Percentiles rank a stretch among this genome's conserved stretches.
These are phyloP conservation scores for Spondyliosoma cantharus DNA, from an alignment of 2,797 vertebrate species.

Conservation along the genomic window DNA sequence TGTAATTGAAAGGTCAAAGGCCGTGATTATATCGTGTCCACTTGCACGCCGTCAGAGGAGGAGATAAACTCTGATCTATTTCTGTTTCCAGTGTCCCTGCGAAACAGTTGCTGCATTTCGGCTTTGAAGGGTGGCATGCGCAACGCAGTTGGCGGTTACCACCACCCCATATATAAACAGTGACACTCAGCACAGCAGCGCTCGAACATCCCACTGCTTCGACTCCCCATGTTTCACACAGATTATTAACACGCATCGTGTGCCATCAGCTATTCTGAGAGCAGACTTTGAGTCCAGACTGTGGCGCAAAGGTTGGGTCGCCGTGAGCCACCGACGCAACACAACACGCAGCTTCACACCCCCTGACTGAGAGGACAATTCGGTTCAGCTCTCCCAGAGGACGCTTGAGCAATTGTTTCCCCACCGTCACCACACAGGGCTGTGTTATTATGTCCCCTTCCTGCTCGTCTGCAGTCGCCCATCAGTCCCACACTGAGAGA, in stretches of 20 bases:
- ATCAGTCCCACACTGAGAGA: neutral
- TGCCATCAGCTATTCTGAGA: slow-evolving; percentile 72
- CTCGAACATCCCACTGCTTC: slow-evolving; percentile 34
- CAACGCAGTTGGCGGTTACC: slow-evolving; percentile 34
- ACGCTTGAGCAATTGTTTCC: slow-evolving; percentile 42
- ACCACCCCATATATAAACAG: slow-evolving; percentile 62
- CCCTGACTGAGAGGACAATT: slow-evolving; percentile 41
- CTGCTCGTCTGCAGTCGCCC: slow-evolving; percentile 8
- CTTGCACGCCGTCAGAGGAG: slow-evolving; percentile 15
- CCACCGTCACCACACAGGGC: neutral
- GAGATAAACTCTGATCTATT: slow-evolving; percentile 52
- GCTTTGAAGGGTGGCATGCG: slow-evolving; percentile 56
- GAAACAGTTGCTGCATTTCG: slow-evolving; percentile 59
- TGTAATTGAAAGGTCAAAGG: slow-evolving; percentile 50
- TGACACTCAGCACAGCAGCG: slow-evolving; percentile 39
- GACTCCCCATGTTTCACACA: slow-evolving; percentile 52
- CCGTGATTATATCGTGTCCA: slow-evolving; percentile 7
- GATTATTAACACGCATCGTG: slow-evolving; percentile 67
- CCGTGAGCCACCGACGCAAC: slow-evolving; percentile 32
- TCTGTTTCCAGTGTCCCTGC: slow-evolving; percentile 53
- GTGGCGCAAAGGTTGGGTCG: slow-evolving; percentile 52
- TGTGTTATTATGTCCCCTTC: slow-evolving; percentile 23
- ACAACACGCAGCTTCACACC: slow-evolving; percentile 38
- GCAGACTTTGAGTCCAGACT: slow-evolving; percentile 59
- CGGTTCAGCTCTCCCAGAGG: slow-evolving; percentile 33